These are phyloP conservation scores for Micronycteris hirsuta DNA, from an alignment of 2,113 vertebrate genomes.

Conservation along the genomic window DNA sequence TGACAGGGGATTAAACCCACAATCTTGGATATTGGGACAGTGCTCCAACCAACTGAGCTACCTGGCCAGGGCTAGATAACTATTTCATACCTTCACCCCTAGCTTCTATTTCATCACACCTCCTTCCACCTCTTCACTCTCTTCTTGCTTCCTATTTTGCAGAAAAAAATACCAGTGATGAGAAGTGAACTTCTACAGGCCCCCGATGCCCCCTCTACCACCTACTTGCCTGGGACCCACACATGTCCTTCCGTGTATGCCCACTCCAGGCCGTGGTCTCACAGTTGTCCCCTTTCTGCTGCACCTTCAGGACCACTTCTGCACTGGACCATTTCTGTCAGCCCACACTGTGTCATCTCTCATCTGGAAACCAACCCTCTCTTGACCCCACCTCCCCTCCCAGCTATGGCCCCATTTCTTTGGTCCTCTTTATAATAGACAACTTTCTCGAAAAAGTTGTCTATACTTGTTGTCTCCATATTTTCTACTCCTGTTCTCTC, in stretches of 20 bases:
- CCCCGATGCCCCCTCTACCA: neutral
- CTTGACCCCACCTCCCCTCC: neutral
- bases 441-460: neutral
- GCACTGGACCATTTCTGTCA: neutral
- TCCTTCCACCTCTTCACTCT: neutral
- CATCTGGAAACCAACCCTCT: neutral
- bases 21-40: too few species aligned
- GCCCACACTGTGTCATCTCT: neutral
- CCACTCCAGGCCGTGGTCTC: neutral
- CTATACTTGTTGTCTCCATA: neutral
- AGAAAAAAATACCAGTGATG: neutral
- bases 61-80: neutral
- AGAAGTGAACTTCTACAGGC: neutral
- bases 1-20: too few species aligned
- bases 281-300: neutral
- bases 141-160: neutral
- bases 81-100: neutral
- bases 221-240: neutral
- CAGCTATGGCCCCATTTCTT: neutral
- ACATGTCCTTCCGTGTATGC: neutral
- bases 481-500: neutral
- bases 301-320: neutral
- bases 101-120: neutral
- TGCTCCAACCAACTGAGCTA: too few species aligned
- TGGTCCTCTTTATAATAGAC: neutral